These are phyloP conservation scores for Pseudorhombus dupliciocellatus DNA, from an alignment of 2,113 vertebrate genomes.

Conservation along the genomic window DNA sequence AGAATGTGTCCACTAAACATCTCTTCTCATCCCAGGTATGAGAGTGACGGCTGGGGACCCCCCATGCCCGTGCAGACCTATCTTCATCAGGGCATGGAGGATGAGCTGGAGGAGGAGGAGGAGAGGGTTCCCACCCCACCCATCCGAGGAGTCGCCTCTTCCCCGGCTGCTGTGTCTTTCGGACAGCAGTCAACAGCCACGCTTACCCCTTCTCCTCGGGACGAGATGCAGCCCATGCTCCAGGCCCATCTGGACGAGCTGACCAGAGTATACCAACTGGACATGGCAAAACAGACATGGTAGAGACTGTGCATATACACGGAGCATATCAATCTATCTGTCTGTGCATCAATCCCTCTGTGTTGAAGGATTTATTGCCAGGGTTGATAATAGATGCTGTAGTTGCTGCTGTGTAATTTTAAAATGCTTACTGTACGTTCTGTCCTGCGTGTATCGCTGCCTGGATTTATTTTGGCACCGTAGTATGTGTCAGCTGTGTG, in stretches of 20 bases:
- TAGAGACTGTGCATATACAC: conserved; percentile 75
- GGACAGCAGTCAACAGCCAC: conserved; percentile 98
- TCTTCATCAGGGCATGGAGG: conserved; percentile 97
- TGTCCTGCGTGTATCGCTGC: conserved; percentile 22
- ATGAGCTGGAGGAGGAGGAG: conserved; percentile 97
- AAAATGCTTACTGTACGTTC: conserved; percentile 40
- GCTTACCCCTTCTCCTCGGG: conserved; percentile 94
- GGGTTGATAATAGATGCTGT: conserved; percentile 9
- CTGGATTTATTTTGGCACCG: conserved; percentile 50
- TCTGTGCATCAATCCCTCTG: not conserved
- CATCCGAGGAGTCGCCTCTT: conserved; percentile 94
- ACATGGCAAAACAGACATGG: conserved; percentile 97
- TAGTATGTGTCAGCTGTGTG: conserved; percentile 26
- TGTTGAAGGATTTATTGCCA: not conserved
- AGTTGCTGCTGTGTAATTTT: conserved; percentile 45
- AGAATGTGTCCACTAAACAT: not conserved
- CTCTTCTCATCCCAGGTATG: conserved; percentile 83
- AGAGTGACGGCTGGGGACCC: conserved; percentile 95
- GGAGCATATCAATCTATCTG: not conserved
- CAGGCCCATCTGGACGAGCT: conserved; percentile 96
- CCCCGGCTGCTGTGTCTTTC: conserved; percentile 95
- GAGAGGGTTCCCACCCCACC: conserved; percentile 97
- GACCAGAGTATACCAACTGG: conserved; percentile 96
- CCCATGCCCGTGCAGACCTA: conserved; percentile 96
- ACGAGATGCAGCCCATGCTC: conserved; percentile 98